A percentile compares a stretch with the other conserved stretches of the same genome.
Conservation (phyloP, 2,888 invertebrate genomes). For the Torymus auratus region DNA sequence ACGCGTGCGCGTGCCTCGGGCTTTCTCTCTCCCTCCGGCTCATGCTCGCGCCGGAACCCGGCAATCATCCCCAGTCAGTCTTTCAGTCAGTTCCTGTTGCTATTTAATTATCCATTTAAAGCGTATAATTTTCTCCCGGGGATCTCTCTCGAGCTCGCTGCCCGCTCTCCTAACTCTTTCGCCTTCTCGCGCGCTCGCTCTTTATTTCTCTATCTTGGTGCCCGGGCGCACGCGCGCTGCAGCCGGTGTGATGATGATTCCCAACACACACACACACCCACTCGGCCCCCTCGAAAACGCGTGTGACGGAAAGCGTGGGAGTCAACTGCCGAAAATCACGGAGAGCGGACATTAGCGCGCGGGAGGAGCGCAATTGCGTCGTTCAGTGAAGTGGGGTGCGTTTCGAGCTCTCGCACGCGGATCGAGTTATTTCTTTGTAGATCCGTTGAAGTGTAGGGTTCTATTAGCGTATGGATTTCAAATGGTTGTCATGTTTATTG, state of each 20-base stretch:
- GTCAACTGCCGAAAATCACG: conserved; percentile 56
- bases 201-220: conserved; percentile 51
- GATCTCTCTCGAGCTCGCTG: conserved; percentile 43
- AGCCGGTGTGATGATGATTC: neutral
- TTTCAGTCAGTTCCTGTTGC: conserved; percentile 76
- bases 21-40: conserved; percentile 62
- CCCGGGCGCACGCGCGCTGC: neutral
- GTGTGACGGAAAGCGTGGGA: conserved; percentile 60
- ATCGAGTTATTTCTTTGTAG: too few relatives aligned
- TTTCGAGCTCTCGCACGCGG: too few relatives aligned
- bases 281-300: neutral
- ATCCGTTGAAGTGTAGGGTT: too few relatives aligned
- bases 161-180: conserved; percentile 53
- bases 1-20: conserved; percentile 36
- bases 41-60: conserved; percentile 76
- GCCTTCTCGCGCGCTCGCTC: conserved; percentile 16
- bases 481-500: too few relatives aligned
- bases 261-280: too few relatives aligned
- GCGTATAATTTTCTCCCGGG: conserved; percentile 74
- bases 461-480: too few relatives aligned
- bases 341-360: neutral
- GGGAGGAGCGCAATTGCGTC: neutral
- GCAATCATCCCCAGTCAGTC: conserved; percentile 77
- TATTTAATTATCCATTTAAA: conserved; percentile 78
- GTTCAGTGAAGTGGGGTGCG: too few relatives aligned